Conservation (phyloP, 2,113 vertebrate species). For the Felis chaus region DNA sequence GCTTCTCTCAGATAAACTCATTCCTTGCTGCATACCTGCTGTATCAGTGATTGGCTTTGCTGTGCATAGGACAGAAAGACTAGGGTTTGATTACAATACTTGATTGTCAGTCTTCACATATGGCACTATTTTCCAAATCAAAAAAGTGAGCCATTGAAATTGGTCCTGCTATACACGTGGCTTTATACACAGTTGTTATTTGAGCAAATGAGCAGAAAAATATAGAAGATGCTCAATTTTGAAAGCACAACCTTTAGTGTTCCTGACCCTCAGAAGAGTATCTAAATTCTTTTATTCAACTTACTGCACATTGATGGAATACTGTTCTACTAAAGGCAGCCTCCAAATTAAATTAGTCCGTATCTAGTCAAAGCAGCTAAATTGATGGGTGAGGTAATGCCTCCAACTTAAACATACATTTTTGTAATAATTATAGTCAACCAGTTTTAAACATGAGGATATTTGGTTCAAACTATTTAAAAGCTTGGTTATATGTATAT, state of each 20-base stretch:
- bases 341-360: constrained; percentile 68
- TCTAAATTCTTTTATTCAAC: constrained; percentile 72
- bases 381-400: constrained; percentile 67
- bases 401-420: constrained; percentile 74
- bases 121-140: neutral
- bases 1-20: neutral
- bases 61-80: neutral
- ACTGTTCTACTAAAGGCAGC: constrained; percentile 66
- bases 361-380: constrained; percentile 65
- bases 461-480: constrained; percentile 77
- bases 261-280: constrained; percentile 72
- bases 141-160: neutral
- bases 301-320: constrained; percentile 71
- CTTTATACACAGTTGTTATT: constrained; percentile 55
- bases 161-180: neutral
- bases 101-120: neutral
- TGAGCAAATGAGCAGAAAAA: constrained; percentile 58
- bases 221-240: constrained; percentile 69
- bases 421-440: constrained; percentile 77
- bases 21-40: neutral
- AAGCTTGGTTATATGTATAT: constrained; percentile 58
- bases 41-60: neutral
- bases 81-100: neutral
- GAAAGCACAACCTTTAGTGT: constrained; percentile 43
- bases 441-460: constrained; percentile 70